Conservation (phyloP, 2,113 vertebrate species). For the Pangasianodon hypophthalmus region DNA sequence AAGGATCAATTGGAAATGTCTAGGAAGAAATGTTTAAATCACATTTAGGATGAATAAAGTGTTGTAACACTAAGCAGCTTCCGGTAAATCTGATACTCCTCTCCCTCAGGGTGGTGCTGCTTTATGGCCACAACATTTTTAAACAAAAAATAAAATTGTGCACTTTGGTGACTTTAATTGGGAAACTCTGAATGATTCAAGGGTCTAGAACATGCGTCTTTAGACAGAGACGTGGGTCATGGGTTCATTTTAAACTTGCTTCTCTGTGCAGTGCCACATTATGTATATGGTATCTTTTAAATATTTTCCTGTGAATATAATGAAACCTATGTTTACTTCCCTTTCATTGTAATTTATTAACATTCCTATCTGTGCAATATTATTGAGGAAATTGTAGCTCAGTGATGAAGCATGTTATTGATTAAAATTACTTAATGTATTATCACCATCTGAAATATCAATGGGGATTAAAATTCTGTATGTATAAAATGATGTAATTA, state of each 20-base stretch:
- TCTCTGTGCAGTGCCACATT: not conserved
- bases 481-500: not conserved
- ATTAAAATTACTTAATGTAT: not conserved
- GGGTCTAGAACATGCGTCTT: not conserved
- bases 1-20: not conserved
- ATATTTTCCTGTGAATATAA: not conserved
- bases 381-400: not conserved
- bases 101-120: not conserved
- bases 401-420: slow-evolving; percentile 19
- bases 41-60: not conserved
- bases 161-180: not conserved
- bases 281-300: not conserved
- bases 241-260: not conserved
- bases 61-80: not conserved
- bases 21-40: not conserved
- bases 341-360: slow-evolving; percentile 39
- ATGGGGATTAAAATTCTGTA: not conserved
- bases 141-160: not conserved
- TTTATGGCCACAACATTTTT: not conserved
- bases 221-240: too few species aligned
- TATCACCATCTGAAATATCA: not conserved
- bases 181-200: not conserved
- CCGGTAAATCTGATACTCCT: not conserved
- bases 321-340: not conserved
- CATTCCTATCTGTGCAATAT: slow-evolving; percentile 57